These are phyloP conservation scores for Agraylea sexmaculata DNA, from an alignment of 1,140 invertebrate species.

Conservation along the genomic window DNA sequence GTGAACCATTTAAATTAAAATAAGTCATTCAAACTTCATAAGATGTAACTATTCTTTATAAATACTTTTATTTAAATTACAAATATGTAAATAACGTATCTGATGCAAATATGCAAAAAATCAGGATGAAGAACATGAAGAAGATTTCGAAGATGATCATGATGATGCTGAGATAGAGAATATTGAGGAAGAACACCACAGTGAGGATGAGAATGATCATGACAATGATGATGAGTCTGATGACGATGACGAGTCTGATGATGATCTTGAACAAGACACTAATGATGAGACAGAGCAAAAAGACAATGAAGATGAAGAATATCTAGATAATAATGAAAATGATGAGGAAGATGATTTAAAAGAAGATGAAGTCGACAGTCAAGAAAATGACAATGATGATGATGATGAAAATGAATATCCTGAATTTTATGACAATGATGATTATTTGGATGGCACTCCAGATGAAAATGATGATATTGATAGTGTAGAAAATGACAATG, in stretches of 20 bases:
- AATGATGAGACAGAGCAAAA: constrained; percentile 30
- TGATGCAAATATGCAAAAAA: constrained; percentile 26
- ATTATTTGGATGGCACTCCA: constrained; percentile 21
- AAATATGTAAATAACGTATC: constrained; percentile 27
- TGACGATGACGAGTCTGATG: constrained; percentile 23
- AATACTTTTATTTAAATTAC: constrained; percentile 23
- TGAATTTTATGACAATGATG: constrained; percentile 22
- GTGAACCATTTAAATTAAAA: constrained; percentile 10
- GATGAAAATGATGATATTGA: constrained; percentile 22
- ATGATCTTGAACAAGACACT: constrained; percentile 24
- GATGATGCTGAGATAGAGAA: constrained; percentile 23
- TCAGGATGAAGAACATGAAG: constrained; percentile 24
- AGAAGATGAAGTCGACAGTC: constrained; percentile 27
- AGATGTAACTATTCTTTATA: constrained; percentile 16
- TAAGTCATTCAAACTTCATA: constrained; percentile 4
- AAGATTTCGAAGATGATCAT: constrained; percentile 28
- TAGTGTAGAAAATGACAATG: constrained; percentile 19
- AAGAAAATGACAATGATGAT: constrained; percentile 25
- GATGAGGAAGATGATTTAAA: constrained; percentile 24
- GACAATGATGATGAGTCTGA: constrained; percentile 23
- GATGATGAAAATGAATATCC: constrained; percentile 24
- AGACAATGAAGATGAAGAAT: constrained; percentile 27
- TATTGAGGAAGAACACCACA: constrained; percentile 20
- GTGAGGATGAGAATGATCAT: constrained; percentile 21
- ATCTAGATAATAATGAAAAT: constrained; percentile 23